Evolutionary conservation across 92 coral and sea anemone species (phyloP).

Genomic region (Anthopleura xanthogrammica): DNA sequence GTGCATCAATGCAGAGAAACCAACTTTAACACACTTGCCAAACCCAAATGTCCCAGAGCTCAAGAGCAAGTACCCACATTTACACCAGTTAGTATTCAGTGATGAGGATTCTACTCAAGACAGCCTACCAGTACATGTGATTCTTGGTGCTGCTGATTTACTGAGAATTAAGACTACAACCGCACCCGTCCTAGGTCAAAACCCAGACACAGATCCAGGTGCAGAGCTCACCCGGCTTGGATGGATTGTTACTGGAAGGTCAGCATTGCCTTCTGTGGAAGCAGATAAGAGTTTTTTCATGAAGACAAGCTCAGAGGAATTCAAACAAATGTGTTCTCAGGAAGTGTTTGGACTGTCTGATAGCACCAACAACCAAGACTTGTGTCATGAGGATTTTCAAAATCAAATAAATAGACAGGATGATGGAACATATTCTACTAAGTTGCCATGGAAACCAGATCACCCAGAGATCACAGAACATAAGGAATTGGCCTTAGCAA

Average conservation of each 20-base stretch:
- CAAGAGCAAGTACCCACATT: slow-evolving; percentile 30
- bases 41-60: slow-evolving; percentile 44
- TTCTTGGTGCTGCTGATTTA: slow-evolving; percentile 54
- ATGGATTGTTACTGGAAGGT: slow-evolving; percentile 50
- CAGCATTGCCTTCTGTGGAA: not conserved
- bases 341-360: slow-evolving; percentile 70
- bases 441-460: slow-evolving; percentile 66
- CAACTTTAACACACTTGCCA: slow-evolving; percentile 38
- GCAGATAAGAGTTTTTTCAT: slow-evolving; percentile 62
- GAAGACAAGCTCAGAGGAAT: slow-evolving; percentile 50
- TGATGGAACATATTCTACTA: slow-evolving; percentile 49
- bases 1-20: slow-evolving; percentile 46
- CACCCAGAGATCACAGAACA: slow-evolving; percentile 47
- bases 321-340: slow-evolving; percentile 58
- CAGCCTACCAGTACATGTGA: slow-evolving; percentile 45
- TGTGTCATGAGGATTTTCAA: slow-evolving; percentile 48
- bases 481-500: slow-evolving; percentile 50
- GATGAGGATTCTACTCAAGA: slow-evolving; percentile 40
- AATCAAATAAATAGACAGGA: slow-evolving; percentile 46
- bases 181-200: slow-evolving; percentile 34
- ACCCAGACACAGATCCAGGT: slow-evolving; percentile 60
- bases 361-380: not conserved
- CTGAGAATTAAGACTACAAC: slow-evolving; percentile 51
- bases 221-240: slow-evolving; percentile 66
- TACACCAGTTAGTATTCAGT: slow-evolving; percentile 44